phyloP scores from a whole-genome alignment of 2,888 invertebrate species.

The Timandra comae region DNA sequence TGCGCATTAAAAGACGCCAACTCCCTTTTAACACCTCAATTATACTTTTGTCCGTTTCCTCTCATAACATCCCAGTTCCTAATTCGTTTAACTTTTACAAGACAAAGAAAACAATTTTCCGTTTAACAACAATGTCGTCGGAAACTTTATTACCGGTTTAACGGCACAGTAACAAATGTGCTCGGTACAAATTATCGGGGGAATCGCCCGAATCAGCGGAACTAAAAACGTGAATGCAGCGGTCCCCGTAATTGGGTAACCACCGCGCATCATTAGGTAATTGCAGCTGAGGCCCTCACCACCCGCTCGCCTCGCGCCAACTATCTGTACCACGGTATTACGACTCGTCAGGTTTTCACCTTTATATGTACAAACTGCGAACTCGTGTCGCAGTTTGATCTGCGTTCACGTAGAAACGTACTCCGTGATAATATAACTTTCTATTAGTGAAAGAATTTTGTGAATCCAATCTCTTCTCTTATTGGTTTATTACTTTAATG shows the following conservation, averaged over 20 bases:
- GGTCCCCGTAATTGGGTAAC: slow-evolving; percentile 61
- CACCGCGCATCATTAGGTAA: slow-evolving; percentile 68
- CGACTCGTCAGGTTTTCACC: too few relatives aligned
- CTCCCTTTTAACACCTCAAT: background rate
- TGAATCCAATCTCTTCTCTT: too few relatives aligned
- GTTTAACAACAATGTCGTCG: slow-evolving; percentile 12
- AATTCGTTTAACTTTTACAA: slow-evolving; percentile 12
- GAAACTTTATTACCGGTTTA: slow-evolving; percentile 16
- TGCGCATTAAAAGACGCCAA: background rate
- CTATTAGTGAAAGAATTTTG: too few relatives aligned
- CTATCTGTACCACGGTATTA: too few relatives aligned
- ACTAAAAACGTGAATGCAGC: slow-evolving; percentile 63
- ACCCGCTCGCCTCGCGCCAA: too few relatives aligned
- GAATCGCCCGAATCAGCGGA: slow-evolving; percentile 44
- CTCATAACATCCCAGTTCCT: slow-evolving; percentile 9
- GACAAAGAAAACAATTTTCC: slow-evolving; percentile 16
- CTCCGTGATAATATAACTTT: too few relatives aligned
- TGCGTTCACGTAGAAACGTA: too few relatives aligned
- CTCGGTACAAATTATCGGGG: slow-evolving; percentile 39
- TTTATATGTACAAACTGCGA: too few relatives aligned
- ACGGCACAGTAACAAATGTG: slow-evolving; percentile 23
- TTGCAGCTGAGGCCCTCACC: slow-evolving; percentile 53
- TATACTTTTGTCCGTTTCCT: slow-evolving; percentile 3
- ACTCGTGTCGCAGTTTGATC: too few relatives aligned
- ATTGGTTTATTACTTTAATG: too few relatives aligned